Conservation (phyloP, 1,140 invertebrate genomes). For the Neomicropteryx cornuta region DNA sequence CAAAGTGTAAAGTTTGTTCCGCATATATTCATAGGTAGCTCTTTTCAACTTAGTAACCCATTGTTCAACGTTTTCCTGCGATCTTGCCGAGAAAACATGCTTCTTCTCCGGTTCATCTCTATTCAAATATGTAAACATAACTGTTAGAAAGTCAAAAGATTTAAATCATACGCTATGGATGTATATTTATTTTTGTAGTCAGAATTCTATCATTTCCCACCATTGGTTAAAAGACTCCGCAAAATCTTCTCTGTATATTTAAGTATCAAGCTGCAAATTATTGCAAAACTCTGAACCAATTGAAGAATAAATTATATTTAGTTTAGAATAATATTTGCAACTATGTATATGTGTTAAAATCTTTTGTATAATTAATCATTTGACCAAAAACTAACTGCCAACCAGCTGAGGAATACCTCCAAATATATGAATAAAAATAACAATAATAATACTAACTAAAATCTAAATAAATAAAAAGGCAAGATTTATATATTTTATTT, state of each 20-base stretch:
- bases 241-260: background rate
- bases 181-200: background rate
- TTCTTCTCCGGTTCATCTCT: slow-evolving; percentile 54
- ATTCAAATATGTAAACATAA: slow-evolving; percentile 10
- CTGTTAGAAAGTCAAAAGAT: background rate
- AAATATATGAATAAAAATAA: too few relatives aligned
- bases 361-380: too few relatives aligned
- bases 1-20: slow-evolving; percentile 42
- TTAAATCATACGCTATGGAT: background rate
- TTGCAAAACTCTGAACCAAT: slow-evolving; percentile 2
- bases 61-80: slow-evolving; percentile 46
- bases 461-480: too few relatives aligned
- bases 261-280: background rate
- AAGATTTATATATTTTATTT: too few relatives aligned
- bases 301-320: too few relatives aligned
- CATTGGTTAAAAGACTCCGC: too few relatives aligned
- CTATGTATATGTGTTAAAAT: too few relatives aligned
- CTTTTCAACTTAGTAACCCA: slow-evolving; percentile 48
- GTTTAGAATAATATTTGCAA: too few relatives aligned
- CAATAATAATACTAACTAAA: too few relatives aligned
- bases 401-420: too few relatives aligned
- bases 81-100: slow-evolving; percentile 50
- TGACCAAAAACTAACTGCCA: too few relatives aligned
- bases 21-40: slow-evolving; percentile 50
- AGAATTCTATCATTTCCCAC: too few relatives aligned